Conservation (phyloP, 2,113 vertebrate genomes). For the Greenwoodochromis staneri region DNA sequence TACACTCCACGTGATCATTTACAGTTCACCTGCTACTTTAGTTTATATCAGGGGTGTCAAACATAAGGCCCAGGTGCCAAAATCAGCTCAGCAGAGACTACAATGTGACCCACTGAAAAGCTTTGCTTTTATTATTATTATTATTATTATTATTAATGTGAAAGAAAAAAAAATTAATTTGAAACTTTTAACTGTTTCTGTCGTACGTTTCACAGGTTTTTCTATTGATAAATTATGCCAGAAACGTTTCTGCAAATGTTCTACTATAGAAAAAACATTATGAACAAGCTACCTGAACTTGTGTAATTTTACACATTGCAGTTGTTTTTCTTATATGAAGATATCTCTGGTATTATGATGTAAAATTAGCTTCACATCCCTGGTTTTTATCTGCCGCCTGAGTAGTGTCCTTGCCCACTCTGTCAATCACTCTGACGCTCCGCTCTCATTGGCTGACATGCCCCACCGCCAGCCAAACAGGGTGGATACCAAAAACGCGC, state of each 20-base stretch:
- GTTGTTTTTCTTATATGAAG: neutral
- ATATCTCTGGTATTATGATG: neutral
- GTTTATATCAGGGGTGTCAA: neutral
- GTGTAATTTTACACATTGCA: neutral
- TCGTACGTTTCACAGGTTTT: neutral
- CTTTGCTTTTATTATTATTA: neutral
- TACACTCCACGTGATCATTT: neutral
- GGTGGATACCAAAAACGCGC: neutral
- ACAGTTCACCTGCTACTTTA: neutral
- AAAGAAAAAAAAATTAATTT: neutral
- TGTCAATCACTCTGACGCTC: neutral
- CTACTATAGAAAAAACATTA: neutral
- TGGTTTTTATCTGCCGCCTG: neutral
- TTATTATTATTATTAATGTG: neutral
- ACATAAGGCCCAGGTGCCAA: neutral
- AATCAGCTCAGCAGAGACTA: neutral
- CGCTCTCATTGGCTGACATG: neutral
- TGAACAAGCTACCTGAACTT: neutral
- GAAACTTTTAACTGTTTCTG: neutral
- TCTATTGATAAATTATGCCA: neutral
- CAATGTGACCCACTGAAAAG: neutral
- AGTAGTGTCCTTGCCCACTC: neutral
- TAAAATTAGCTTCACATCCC: neutral
- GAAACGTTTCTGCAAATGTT: neutral
- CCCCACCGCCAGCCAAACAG: neutral